A percentile compares a stretch with the other conserved stretches of the same genome.
Conservation (phyloP, 2,113 vertebrate species). For the Alectura lathami region DNA sequence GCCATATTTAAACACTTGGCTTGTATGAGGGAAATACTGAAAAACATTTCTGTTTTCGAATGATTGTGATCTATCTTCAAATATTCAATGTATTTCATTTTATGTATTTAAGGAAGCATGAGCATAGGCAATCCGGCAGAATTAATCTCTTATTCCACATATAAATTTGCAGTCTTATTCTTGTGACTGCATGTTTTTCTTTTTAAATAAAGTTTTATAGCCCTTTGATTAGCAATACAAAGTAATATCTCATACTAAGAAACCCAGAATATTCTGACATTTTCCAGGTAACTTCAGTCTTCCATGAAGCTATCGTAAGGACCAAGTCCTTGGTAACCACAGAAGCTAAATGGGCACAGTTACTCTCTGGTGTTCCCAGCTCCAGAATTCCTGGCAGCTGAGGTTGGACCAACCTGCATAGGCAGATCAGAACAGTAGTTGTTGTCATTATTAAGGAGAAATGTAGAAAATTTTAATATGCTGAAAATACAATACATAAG, state of each 20-base stretch:
- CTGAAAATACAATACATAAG: neutral
- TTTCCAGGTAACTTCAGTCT: neutral
- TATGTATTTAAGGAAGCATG: neutral
- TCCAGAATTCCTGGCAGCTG: neutral
- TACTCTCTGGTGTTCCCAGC: neutral
- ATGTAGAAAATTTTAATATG: neutral
- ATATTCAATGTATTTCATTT: neutral
- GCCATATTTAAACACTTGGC: neutral
- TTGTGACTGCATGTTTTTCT: neutral
- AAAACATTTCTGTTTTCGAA: neutral
- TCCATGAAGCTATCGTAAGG: neutral
- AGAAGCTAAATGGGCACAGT: neutral
- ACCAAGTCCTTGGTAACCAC: neutral
- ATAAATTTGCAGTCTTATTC: neutral
- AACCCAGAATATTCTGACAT: neutral
- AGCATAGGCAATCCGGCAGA: neutral
- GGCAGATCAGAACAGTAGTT: neutral
- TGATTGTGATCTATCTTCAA: too few species aligned
- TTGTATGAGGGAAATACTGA: neutral
- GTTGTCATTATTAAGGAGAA: neutral
- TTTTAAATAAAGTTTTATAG: neutral
- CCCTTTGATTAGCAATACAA: neutral
- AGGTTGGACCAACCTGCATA: neutral
- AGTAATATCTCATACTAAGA: neutral
- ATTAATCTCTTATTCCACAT: neutral